Evolutionary conservation across 92 coral and sea anemone genomes (phyloP), one percentile per base, ranked within the genome.

Genomic region (Epizoanthus rinbou): DNA sequence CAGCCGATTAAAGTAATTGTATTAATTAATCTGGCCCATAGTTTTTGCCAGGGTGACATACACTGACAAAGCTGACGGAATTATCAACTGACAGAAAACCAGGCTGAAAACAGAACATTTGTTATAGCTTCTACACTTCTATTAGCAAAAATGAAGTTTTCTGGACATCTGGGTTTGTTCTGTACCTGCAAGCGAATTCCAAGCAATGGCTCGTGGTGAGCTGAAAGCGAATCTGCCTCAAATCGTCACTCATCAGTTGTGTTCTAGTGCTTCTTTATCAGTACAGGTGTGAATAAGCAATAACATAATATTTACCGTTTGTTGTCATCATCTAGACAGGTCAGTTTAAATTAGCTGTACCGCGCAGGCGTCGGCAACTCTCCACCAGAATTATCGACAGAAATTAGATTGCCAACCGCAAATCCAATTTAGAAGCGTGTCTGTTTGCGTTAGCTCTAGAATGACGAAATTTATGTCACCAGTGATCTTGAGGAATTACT

Each of bases 1-100:
- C 22, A 89, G 67, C 85, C 89, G 87, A 89, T 89, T 89, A 86
- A 80, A 39, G 41, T 89, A 85, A 85, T 85, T 65, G 86, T 85
- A 76, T 76, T 53, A 78, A 22, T 69, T 57, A 5, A 50, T 50
- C 14, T 4, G 39, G 41, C 3, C 35, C 25, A 33, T 22, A 17
- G 4, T 5, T 14, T 56, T 63, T 60, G 11, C 58, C 56, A 19
- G 31, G 53, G 14, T 63, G 82, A 37, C 71, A 50, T 50, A 15
- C 54, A 25, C 33, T 58, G 31, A 78, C 62, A 41, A 62, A 24
- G 43, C 57, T 62, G 54, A 50, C 54, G 15, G 15, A 6, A 50
- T 47, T 9, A 47, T 47, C 54, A 28, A 28, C 31, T 28, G 14
- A 47, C 54, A 11, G 54, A 47, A 47, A 21, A 2, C 70, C 43